Percentiles rank a stretch among this genome's conserved stretches.
Evolutionary conservation across 2,113 vertebrate species (phyloP).

Genomic region (Anoplopoma fimbria): DNA sequence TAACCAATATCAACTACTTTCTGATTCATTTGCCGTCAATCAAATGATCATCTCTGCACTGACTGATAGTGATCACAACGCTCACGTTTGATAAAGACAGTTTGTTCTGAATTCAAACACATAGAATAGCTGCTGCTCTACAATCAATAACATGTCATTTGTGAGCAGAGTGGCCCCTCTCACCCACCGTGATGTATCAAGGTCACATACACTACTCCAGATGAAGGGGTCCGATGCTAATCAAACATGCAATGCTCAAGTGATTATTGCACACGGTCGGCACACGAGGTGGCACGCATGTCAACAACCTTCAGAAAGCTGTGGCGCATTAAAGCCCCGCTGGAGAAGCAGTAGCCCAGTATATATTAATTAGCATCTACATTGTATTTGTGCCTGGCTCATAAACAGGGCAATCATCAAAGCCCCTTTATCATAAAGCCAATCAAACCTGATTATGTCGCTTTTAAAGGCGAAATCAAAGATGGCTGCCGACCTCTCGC

Average conservation of each 20-base stretch:
- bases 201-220: not conserved
- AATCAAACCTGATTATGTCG: conserved; percentile 58
- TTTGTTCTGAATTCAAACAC: too few relatives aligned
- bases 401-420: conserved; percentile 59
- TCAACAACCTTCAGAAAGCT: conserved; percentile 37
- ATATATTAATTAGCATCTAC: conserved; percentile 6
- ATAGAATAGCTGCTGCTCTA: not conserved
- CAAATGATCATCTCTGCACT: too few relatives aligned
- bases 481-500: conserved; percentile 38
- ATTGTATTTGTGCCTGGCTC: not conserved
- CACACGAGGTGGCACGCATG: conserved; percentile 16
- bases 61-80: not conserved
- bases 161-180: too few relatives aligned
- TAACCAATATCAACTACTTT: too few relatives aligned
- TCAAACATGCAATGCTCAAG: conserved; percentile 27
- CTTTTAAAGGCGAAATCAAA: conserved; percentile 46
- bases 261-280: conserved; percentile 31
- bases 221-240: conserved; percentile 29
- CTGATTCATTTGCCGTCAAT: not conserved
- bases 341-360: not conserved
- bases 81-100: too few relatives aligned
- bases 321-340: not conserved
- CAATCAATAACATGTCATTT: not conserved
- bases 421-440: conserved; percentile 19
- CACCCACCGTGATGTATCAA: conserved; percentile 2